These are phyloP conservation scores for Megalopta genalis DNA, from an alignment of 1,140 invertebrate species.

Conservation along the genomic window DNA sequence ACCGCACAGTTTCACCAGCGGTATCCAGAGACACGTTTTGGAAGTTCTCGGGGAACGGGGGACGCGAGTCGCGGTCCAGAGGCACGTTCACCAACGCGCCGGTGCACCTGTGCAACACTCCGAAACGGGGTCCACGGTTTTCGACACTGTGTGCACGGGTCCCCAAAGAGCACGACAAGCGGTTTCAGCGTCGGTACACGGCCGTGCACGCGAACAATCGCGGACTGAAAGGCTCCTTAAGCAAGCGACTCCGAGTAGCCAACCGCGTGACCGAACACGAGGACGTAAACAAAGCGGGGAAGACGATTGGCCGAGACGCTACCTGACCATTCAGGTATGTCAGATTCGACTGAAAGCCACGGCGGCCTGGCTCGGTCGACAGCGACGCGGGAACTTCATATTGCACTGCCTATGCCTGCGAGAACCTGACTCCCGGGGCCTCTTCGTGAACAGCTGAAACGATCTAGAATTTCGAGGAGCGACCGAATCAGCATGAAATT, in stretches of 20 bases:
- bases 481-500: too few species aligned
- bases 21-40: too few species aligned
- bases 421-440: too few species aligned
- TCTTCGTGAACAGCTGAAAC: too few species aligned
- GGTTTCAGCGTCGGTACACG: neutral
- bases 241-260: constrained; percentile 37
- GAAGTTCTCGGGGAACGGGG: too few species aligned
- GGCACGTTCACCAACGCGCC: too few species aligned
- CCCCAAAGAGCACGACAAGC: neutral
- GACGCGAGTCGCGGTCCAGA: too few species aligned
- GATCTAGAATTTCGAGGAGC: too few species aligned
- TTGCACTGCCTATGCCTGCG: too few species aligned
- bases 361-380: neutral
- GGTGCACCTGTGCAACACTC: too few species aligned
- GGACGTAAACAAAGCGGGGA: constrained; percentile 54
- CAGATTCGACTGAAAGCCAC: neutral
- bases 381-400: neutral
- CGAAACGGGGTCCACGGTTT: neutral
- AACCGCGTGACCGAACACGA: constrained; percentile 36
- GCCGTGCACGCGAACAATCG: constrained; percentile 43
- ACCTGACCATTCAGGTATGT: constrained; percentile 56
- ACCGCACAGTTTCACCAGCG: too few species aligned
- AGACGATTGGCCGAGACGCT: constrained; percentile 64
- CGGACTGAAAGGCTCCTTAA: constrained; percentile 46
- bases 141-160: too few species aligned